Conservation (phyloP, 2,888 invertebrate genomes). For the Aphodius granarius region DNA sequence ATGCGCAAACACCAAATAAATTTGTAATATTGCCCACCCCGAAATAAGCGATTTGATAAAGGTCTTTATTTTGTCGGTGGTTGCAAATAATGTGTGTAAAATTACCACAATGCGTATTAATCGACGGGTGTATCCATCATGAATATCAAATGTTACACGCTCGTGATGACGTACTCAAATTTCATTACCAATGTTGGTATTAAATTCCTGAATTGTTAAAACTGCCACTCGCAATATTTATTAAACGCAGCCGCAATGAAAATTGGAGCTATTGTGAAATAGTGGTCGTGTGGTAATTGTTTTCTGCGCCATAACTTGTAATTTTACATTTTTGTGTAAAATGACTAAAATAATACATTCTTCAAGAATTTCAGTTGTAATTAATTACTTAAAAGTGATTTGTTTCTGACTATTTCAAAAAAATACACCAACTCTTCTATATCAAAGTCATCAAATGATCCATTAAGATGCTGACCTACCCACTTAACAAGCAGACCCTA, state of each 20-base stretch:
- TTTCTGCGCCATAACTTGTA: too few relatives aligned
- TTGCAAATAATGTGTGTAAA: not conserved
- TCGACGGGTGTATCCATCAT: not conserved
- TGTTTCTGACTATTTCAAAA: too few relatives aligned
- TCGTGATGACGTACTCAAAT: not conserved
- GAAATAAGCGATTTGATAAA: not conserved
- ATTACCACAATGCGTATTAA: not conserved
- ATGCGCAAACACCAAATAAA: too few relatives aligned
- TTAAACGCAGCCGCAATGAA: not conserved
- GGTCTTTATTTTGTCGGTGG: not conserved
- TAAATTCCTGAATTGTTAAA: not conserved
- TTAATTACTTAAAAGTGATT: too few relatives aligned
- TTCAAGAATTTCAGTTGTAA: too few relatives aligned
- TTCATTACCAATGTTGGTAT: not conserved
- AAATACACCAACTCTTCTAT: not conserved
- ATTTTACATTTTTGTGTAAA: too few relatives aligned
- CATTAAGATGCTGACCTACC: not conserved
- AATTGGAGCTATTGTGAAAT: not conserved
- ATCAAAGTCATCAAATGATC: not conserved
- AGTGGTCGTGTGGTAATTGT: too few relatives aligned
- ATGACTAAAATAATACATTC: too few relatives aligned
- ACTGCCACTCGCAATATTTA: not conserved
- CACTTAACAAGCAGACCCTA: not conserved
- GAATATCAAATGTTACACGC: not conserved
- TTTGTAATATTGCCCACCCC: too few relatives aligned